Evolutionary conservation across 2,797 vertebrate species (phyloP).

Genomic region (Labeo calbasu): DNA sequence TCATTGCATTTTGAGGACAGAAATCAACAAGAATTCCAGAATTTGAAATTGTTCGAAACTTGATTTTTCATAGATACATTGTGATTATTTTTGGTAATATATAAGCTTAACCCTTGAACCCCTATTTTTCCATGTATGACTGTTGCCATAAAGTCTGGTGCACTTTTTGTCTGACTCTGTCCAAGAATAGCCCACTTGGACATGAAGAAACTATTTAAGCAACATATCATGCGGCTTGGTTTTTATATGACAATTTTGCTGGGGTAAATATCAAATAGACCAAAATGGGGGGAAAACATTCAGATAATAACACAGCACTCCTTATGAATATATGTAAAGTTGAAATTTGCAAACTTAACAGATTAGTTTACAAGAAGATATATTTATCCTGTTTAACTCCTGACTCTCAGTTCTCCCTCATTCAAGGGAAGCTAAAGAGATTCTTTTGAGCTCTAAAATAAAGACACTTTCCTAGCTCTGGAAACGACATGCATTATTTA

Average conservation of each 20-base stretch:
- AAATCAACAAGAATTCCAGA: neutral
- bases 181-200: neutral
- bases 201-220: neutral
- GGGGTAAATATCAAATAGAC: neutral
- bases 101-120: neutral
- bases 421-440: neutral
- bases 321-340: neutral
- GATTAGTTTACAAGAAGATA: neutral
- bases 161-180: neutral
- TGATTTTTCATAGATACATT: neutral
- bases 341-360: neutral
- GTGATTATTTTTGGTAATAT: neutral
- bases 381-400: neutral
- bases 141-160: neutral
- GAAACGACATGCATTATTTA: constrained; percentile 41
- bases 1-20: neutral
- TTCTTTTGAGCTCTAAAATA: constrained; percentile 20
- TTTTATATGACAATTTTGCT: neutral
- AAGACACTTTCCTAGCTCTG: neutral
- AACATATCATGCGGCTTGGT: neutral
- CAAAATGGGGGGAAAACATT: neutral
- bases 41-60: neutral
- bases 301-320: neutral
- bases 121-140: neutral
- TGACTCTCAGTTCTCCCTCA: neutral